phyloP scores from a whole-genome alignment of 2,888 invertebrate genomes.

The Phyto melanocephala region DNA sequence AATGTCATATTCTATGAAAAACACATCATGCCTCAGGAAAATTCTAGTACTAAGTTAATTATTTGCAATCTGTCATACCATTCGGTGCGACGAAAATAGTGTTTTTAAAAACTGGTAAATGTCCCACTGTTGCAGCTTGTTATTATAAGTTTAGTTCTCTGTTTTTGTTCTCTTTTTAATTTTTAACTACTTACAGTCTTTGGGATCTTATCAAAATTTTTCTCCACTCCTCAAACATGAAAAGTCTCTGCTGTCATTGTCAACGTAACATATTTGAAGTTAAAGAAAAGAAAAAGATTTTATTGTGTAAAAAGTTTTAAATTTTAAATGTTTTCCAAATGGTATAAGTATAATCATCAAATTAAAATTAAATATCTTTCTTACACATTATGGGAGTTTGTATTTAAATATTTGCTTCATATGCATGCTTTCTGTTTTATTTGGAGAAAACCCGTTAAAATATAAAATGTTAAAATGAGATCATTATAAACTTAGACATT shows the following conservation, averaged over 20 bases:
- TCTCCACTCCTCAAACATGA: neutral
- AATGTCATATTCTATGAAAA: no score
- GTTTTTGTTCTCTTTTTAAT: no score
- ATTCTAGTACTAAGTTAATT: no score
- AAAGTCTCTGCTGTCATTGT: neutral
- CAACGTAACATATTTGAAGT: neutral
- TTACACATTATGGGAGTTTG: neutral
- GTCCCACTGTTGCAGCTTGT: no score
- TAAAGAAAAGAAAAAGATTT: conserved; percentile 1
- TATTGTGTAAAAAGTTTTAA: conserved; percentile 41
- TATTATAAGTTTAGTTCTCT: no score
- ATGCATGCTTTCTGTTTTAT: neutral
- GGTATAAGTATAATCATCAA: conserved; percentile 36
- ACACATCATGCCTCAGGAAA: no score
- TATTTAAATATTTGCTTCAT: neutral
- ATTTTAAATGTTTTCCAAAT: conserved; percentile 52
- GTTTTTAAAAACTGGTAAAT: no score
- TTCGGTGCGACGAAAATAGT: no score
- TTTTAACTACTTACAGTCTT: no score
- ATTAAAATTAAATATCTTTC: conserved; percentile 39
- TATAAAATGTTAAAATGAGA: neutral
- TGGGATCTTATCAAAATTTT: neutral
- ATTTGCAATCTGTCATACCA: no score
- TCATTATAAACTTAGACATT: neutral
- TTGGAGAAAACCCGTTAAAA: neutral